Conservation (phyloP, 2,888 invertebrate species). For the Pycnomerus fuliginosus region DNA sequence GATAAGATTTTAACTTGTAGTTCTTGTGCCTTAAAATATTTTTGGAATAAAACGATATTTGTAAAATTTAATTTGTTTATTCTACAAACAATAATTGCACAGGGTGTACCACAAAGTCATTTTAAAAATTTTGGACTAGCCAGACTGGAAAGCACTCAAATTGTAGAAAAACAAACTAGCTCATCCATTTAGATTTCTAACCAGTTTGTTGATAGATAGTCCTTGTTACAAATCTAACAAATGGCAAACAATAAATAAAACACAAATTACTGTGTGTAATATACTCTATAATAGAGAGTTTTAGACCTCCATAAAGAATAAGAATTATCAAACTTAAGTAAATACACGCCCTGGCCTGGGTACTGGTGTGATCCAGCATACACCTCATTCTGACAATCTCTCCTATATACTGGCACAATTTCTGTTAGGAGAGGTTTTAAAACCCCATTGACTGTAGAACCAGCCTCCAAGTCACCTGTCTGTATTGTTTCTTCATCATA, state of each 20-base stretch:
- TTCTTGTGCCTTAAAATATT: conserved; percentile 1
- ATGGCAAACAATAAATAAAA: too few relatives aligned
- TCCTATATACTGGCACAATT: conserved; percentile 90
- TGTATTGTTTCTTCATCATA: conserved; percentile 54
- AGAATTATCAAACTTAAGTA: conserved; percentile 98
- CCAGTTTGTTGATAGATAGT: too few relatives aligned
- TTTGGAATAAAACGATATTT: too few relatives aligned
- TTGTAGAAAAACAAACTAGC: too few relatives aligned
- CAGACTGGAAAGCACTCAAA: too few relatives aligned
- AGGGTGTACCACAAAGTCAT: not conserved
- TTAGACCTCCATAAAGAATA: conserved; percentile 99
- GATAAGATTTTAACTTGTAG: not conserved
- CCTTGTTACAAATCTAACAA: too few relatives aligned
- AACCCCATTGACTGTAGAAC: conserved; percentile 38
- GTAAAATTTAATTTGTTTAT: conserved; percentile 10
- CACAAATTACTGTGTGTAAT: conserved; percentile 73
- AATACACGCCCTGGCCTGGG: conserved; percentile 95
- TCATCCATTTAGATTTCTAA: too few relatives aligned
- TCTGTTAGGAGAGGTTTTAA: conserved; percentile 69
- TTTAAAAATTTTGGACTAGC: too few relatives aligned
- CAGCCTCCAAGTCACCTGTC: conserved; percentile 63
- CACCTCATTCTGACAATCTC: conserved; percentile 96
- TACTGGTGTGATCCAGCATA: conserved; percentile 97
- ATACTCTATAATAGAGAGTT: conserved; percentile 97
- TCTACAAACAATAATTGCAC: not conserved